A percentile compares a stretch with the other conserved stretches of the same genome.
Conservation (phyloP, 2,888 invertebrate species). For the Parthenolecanium corni region DNA sequence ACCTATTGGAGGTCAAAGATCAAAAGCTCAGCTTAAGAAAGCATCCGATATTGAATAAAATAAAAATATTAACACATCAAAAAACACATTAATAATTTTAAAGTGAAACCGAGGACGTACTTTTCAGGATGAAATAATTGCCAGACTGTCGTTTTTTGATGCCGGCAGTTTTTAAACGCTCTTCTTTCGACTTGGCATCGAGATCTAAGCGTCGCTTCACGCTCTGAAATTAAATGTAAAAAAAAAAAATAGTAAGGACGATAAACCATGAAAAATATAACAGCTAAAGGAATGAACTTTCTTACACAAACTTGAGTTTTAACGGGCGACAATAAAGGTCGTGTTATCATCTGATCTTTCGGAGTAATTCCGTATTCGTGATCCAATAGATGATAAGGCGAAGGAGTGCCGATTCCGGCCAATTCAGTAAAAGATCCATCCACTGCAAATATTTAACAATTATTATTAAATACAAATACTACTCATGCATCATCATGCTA, state of each 20-base stretch:
- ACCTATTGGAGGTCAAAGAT: too few relatives aligned
- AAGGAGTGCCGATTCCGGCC: slow-evolving; percentile 38
- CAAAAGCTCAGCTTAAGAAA: too few relatives aligned
- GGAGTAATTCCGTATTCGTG: slow-evolving; percentile 79
- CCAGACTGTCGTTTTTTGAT: slow-evolving; percentile 19
- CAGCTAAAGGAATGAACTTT: background rate
- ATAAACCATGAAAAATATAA: too few relatives aligned
- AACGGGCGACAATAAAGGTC: slow-evolving; percentile 35
- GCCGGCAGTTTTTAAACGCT: slow-evolving; percentile 51
- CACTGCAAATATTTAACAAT: background rate
- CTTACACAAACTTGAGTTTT: slow-evolving; percentile 35
- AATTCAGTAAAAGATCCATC: slow-evolving; percentile 8
- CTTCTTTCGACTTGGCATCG: slow-evolving; percentile 47
- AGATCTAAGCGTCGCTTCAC: slow-evolving; percentile 73
- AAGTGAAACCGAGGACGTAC: too few relatives aligned
- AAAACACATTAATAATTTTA: too few relatives aligned
- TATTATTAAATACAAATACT: too few relatives aligned
- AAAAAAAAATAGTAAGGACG: too few relatives aligned
- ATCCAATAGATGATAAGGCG: slow-evolving; percentile 67
- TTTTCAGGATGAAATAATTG: slow-evolving; percentile 21
- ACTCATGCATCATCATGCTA: too few relatives aligned
- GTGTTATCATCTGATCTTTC: slow-evolving; percentile 52
- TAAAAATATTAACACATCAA: too few relatives aligned
- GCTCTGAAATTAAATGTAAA: too few relatives aligned
- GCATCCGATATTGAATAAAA: too few relatives aligned